Conservation (phyloP, 2,113 vertebrate species). For the Antigone vipio region DNA sequence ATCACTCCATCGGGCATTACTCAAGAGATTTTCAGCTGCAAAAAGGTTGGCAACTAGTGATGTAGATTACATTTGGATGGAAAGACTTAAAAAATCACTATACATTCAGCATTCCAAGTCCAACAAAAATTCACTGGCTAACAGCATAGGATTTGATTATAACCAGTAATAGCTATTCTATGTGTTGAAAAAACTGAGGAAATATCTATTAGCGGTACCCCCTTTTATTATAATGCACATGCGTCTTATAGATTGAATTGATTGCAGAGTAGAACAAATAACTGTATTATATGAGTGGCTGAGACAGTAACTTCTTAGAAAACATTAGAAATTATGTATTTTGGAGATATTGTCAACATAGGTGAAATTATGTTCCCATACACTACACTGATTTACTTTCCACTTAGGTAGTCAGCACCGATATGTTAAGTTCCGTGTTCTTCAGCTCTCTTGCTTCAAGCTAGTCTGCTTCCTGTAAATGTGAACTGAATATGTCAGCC, state of each 20-base stretch:
- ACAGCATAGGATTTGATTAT: background rate
- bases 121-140: background rate
- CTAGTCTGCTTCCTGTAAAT: conserved; percentile 27
- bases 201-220: background rate
- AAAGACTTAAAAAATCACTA: background rate
- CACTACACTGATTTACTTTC: background rate
- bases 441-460: conserved; percentile 16
- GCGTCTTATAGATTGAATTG: background rate
- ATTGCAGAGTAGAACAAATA: background rate
- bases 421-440: background rate
- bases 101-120: background rate
- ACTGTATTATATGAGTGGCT: background rate
- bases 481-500: conserved; percentile 4
- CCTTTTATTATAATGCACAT: background rate
- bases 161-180: background rate
- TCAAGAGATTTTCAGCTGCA: background rate
- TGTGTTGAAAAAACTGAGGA: background rate
- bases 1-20: background rate
- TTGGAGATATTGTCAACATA: background rate
- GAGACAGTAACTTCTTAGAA: background rate
- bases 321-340: background rate
- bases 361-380: background rate
- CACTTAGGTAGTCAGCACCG: background rate
- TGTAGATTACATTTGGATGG: background rate
- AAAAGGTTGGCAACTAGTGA: background rate